A percentile compares a stretch with the other conserved stretches of the same genome.
phyloP scores from a whole-genome alignment of 2,113 vertebrate genomes.

The Petrocephalus zakoni region DNA sequence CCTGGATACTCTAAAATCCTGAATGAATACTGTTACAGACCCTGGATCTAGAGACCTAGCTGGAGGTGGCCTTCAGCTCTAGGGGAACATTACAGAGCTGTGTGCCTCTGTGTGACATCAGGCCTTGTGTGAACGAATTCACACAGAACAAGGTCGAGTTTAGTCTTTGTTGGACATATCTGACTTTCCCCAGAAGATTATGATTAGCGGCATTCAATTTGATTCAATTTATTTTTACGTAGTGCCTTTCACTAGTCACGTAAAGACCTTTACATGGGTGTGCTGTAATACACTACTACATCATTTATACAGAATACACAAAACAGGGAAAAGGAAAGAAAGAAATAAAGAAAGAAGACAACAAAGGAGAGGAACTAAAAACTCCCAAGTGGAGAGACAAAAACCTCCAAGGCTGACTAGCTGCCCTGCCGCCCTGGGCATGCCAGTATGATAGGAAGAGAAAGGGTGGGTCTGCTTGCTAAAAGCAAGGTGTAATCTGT shows the following conservation, averaged over 20 bases:
- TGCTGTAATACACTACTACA: not conserved
- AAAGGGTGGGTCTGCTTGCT: not conserved
- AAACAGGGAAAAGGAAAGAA: not conserved
- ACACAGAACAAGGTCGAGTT: not conserved
- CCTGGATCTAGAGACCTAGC: not conserved
- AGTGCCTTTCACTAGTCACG: not conserved
- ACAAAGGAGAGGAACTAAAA: not conserved
- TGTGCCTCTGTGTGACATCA: not conserved
- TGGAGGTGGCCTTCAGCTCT: not conserved
- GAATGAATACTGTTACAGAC: not conserved
- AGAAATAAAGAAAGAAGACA: not conserved
- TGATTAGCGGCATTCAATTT: not conserved
- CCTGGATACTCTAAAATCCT: not conserved
- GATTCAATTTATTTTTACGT: not conserved
- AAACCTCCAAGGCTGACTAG: not conserved
- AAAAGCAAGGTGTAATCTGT: not conserved
- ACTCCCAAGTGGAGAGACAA: not conserved
- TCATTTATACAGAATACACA: not conserved
- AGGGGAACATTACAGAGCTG: not conserved
- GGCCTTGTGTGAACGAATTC: not conserved
- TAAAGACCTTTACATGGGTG: not conserved
- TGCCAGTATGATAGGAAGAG: not conserved
- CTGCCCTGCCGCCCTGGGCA: not conserved
- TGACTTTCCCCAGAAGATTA: not conserved
- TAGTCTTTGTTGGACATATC: not conserved